These are phyloP conservation scores for Mus pahari DNA, from an alignment of 2,113 vertebrate genomes.

Conservation along the genomic window DNA sequence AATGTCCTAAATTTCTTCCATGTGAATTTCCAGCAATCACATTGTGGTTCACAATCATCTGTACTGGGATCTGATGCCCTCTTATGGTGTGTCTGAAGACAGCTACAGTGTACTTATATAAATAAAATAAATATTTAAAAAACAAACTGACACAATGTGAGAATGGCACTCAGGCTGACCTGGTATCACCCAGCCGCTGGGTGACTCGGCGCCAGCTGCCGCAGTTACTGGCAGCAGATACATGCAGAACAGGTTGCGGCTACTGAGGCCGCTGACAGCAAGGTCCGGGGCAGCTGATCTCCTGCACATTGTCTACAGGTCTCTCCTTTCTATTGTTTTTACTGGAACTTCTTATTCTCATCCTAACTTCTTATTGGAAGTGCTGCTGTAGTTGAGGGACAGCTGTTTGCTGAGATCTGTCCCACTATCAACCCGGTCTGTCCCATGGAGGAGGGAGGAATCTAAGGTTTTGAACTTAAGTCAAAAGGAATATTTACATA, in stretches of 20 bases:
- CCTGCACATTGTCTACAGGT: not conserved
- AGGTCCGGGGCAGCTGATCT: not conserved
- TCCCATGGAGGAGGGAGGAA: not conserved
- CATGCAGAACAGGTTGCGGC: not conserved
- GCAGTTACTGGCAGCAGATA: not conserved
- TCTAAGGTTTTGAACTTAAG: not conserved
- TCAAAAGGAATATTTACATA: constrained; percentile 54
- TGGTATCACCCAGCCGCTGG: not conserved
- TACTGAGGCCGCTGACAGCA: not conserved
- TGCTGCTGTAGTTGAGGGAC: no score
- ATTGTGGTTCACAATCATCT: no score
- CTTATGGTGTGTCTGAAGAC: no score
- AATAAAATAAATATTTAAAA: no score
- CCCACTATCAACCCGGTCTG: not conserved
- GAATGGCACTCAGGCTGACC: not conserved
- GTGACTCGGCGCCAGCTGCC: not conserved
- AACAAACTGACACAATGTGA: not conserved
- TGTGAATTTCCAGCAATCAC: no score
- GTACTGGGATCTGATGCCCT: no score
- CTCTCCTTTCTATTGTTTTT: not conserved
- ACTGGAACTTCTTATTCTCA: no score
- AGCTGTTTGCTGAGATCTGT: no score
- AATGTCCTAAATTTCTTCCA: no score
- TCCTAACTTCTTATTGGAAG: no score
- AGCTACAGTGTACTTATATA: no score